Conservation (phyloP, 1,140 invertebrate genomes). For the Penaeus chinensis region DNA sequence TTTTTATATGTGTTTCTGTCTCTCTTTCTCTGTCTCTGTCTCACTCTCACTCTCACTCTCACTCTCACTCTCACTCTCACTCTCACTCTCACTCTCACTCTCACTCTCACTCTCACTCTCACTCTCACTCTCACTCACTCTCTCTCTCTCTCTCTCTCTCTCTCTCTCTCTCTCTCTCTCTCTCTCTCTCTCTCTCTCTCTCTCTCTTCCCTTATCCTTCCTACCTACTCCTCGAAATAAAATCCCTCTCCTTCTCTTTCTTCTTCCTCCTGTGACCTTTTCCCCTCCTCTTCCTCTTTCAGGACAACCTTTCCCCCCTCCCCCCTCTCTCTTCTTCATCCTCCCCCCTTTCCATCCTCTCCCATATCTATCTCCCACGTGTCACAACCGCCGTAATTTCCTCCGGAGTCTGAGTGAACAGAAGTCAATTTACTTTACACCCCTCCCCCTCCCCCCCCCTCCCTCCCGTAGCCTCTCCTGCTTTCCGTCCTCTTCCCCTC, state of each 20-base stretch:
- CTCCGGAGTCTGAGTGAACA: too few species aligned
- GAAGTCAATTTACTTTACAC: too few species aligned
- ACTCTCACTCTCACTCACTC: background rate
- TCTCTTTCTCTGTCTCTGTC: background rate
- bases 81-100: background rate
- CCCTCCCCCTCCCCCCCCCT: too few species aligned
- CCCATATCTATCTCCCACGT: too few species aligned
- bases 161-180: constrained; percentile 3
- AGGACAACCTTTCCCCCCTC: background rate
- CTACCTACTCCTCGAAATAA: background rate
- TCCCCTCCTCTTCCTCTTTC: too few species aligned
- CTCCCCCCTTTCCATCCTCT: too few species aligned
- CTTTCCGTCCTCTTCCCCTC: too few species aligned
- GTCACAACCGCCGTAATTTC: too few species aligned
- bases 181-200: background rate
- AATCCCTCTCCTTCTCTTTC: background rate
- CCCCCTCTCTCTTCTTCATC: too few species aligned
- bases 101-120: constrained; percentile 9
- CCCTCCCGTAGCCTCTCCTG: too few species aligned
- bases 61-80: constrained; percentile 9
- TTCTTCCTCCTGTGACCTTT: background rate
- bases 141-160: background rate
- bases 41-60: background rate
- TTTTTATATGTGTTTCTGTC: background rate
- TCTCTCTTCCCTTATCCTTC: background rate